Conservation (phyloP, 2,888 invertebrate genomes). For the Molorchus minor region DNA sequence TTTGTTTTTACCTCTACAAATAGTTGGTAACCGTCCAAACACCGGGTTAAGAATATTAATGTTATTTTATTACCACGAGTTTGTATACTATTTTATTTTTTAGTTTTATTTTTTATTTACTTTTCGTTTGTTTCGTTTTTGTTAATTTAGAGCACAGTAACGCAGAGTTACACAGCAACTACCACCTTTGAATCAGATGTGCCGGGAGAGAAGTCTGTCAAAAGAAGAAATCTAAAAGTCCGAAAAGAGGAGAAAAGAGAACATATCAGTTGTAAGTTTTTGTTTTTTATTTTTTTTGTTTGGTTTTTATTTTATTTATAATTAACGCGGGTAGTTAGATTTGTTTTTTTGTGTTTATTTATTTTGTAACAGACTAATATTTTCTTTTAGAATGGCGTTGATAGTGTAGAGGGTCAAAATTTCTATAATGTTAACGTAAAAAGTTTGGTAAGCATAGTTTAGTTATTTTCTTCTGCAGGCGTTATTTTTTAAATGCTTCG, state of each 20-base stretch:
- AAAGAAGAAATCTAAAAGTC: constrained; percentile 72
- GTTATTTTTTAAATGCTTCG: constrained; percentile 16
- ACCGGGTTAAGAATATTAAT: too few species aligned
- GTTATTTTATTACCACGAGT: neutral
- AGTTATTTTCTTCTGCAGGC: constrained; percentile 22
- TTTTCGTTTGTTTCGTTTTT: constrained; percentile 40
- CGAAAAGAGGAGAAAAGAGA: constrained; percentile 73
- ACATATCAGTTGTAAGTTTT: constrained; percentile 73
- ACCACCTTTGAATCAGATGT: constrained; percentile 53
- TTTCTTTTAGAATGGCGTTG: constrained; percentile 61
- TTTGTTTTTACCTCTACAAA: too few species aligned
- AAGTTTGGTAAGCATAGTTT: constrained; percentile 68
- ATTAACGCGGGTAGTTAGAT: constrained; percentile 27
- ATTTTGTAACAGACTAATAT: constrained; percentile 50
- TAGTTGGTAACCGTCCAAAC: too few species aligned
- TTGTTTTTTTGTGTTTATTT: constrained; percentile 42
- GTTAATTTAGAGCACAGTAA: constrained; percentile 59
- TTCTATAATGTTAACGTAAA: constrained; percentile 72
- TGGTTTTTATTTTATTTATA: constrained; percentile 20
- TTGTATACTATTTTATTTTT: neutral
- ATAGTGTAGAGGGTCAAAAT: constrained; percentile 53
- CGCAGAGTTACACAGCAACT: constrained; percentile 58
- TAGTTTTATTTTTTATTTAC: constrained; percentile 9
- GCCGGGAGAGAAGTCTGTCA: constrained; percentile 54
- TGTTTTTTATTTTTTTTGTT: constrained; percentile 26